Percentiles rank a stretch among this genome's conserved stretches.
phyloP scores from a whole-genome alignment of 2,113 vertebrate species.

The Plestiodon gilberti region DNA sequence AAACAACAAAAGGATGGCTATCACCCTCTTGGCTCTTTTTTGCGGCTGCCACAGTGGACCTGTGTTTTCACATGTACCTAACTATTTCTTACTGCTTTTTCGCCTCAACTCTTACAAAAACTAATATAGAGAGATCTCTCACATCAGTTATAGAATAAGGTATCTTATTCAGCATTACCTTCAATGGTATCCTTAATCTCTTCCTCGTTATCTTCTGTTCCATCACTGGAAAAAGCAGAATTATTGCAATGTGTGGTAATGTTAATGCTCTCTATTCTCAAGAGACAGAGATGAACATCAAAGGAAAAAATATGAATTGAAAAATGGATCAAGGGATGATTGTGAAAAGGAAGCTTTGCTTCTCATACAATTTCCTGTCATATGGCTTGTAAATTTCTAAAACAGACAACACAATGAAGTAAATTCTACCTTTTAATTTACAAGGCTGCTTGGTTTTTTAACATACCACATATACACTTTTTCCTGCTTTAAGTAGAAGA shows the following conservation, averaged over 20 bases:
- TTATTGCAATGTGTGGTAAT: slow-evolving; percentile 22
- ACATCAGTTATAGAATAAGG: background rate
- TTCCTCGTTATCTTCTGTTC: slow-evolving; percentile 89
- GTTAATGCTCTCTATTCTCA: slow-evolving; percentile 26
- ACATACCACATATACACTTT: slow-evolving; percentile 4
- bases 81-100: background rate
- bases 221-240: slow-evolving; percentile 82
- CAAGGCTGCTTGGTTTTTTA: slow-evolving; percentile 28
- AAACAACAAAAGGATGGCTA: no score
- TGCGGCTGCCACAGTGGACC: no score
- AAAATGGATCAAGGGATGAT: slow-evolving; percentile 49
- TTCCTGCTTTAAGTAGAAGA: background rate
- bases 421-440: slow-evolving; percentile 35
- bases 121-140: slow-evolving; percentile 8
- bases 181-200: slow-evolving; percentile 82
- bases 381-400: slow-evolving; percentile 34
- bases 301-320: slow-evolving; percentile 49
- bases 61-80: no score
- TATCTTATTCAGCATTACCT: slow-evolving; percentile 75
- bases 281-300: slow-evolving; percentile 54
- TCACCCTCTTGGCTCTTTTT: background rate
- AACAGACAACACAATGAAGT: slow-evolving; percentile 28
- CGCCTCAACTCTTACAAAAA: slow-evolving; percentile 13
- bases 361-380: slow-evolving; percentile 75
- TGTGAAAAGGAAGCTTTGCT: slow-evolving; percentile 73